These are phyloP conservation scores for Calonectris borealis DNA, from an alignment of 2,113 vertebrate species.

Conservation along the genomic window DNA sequence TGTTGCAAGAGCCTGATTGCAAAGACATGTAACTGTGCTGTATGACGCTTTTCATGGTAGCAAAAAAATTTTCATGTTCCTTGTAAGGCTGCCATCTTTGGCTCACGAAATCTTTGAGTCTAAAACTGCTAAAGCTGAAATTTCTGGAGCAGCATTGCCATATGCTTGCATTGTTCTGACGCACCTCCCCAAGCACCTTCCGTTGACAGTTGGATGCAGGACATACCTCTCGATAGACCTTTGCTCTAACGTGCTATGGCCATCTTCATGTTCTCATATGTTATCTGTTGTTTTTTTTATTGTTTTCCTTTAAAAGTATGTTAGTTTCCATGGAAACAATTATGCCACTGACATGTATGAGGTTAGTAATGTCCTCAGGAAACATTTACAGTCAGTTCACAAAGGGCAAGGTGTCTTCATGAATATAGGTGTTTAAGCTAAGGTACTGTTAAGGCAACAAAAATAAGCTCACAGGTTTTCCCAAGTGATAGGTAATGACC, in stretches of 20 bases:
- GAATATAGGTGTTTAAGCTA: background rate
- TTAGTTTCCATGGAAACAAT: constrained; percentile 48
- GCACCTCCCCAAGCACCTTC: background rate
- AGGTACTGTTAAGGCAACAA: background rate
- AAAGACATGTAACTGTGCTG: background rate
- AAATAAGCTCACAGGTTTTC: background rate
- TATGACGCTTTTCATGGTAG: background rate
- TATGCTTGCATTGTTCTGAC: background rate
- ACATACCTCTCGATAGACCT: background rate
- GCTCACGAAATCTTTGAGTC: background rate
- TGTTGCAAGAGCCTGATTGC: background rate
- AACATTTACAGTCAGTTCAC: background rate
- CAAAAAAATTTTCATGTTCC: background rate
- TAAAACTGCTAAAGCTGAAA: background rate
- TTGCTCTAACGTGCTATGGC: constrained; percentile 6
- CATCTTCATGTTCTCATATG: background rate
- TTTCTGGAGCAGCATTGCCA: background rate
- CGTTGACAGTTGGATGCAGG: background rate
- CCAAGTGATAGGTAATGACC: background rate
- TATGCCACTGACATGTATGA: background rate
- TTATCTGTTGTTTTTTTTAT: background rate
- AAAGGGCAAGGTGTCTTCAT: background rate
- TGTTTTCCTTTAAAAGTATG: constrained; percentile 15
- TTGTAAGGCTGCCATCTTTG: background rate
- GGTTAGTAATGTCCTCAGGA: constrained; percentile 9